phyloP scores from a whole-genome alignment of 35 echinoderm and acorn worm species.

The Apostichopus japonicus region DNA sequence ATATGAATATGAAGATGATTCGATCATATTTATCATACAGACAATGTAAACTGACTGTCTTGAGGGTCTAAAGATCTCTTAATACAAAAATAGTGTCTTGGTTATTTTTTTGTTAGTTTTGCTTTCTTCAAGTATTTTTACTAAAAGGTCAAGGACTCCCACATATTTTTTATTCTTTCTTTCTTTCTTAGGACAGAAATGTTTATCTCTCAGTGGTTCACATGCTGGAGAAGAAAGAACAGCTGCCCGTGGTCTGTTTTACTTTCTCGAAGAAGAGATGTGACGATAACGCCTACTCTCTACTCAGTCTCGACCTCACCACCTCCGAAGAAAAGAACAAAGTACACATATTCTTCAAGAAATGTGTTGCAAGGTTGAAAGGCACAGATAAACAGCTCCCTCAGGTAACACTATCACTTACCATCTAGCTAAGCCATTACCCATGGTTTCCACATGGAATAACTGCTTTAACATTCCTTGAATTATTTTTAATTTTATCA shows the following conservation, averaged over 20 bases:
- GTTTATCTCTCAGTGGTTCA: conserved; percentile 88
- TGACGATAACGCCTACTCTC: conserved; percentile 78
- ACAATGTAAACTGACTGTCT: too few relatives aligned
- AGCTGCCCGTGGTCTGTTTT: conserved; percentile 90
- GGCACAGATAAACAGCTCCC: conserved; percentile 81
- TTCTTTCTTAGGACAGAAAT: conserved; percentile 77
- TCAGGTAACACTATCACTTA: conserved; percentile 48
- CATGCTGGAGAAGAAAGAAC: conserved; percentile 91
- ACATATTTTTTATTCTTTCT: not conserved
- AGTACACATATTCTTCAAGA: conserved; percentile 91
- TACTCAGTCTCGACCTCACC: conserved; percentile 83
- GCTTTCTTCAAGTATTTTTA: not conserved
- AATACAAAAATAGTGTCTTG: too few relatives aligned
- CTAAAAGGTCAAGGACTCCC: not conserved
- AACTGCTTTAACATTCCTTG: too few relatives aligned
- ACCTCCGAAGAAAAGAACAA: conserved; percentile 89
- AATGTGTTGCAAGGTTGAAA: conserved; percentile 81
- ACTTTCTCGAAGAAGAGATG: conserved; percentile 99
- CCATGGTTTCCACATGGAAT: too few relatives aligned
- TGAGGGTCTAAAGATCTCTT: too few relatives aligned
- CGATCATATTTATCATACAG: too few relatives aligned
- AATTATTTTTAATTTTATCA: too few relatives aligned
- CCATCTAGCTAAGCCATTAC: too few relatives aligned
- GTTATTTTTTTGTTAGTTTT: not conserved
- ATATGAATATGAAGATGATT: too few relatives aligned